phyloP scores from a whole-genome alignment of 2,888 invertebrate species.

The Saturnia pavonia region DNA sequence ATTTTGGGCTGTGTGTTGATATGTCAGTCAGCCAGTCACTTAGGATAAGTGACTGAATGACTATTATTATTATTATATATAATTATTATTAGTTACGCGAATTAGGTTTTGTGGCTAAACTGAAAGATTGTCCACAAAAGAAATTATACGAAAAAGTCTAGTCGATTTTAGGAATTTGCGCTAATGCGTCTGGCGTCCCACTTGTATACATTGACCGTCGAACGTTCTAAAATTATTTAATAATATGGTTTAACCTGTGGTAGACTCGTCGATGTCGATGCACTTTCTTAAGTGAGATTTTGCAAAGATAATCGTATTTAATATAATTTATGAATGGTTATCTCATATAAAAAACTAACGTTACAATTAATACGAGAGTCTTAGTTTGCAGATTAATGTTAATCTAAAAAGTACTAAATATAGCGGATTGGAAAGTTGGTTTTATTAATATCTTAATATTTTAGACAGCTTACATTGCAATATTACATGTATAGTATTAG shows the following conservation, averaged over 20 bases:
- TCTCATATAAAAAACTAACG: neutral
- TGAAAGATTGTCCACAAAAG: slow-evolving; percentile 54
- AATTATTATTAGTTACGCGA: slow-evolving; percentile 31
- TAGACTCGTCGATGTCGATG: slow-evolving; percentile 32
- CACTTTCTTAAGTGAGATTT: slow-evolving; percentile 19
- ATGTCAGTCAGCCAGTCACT: no score
- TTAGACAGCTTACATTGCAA: neutral
- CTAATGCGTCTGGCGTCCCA: slow-evolving; percentile 76
- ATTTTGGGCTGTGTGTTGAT: no score
- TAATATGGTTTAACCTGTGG: slow-evolving; percentile 43
- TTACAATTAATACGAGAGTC: neutral
- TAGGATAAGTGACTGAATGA: no score
- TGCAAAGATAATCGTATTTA: neutral
- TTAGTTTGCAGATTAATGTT: neutral
- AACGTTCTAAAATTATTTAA: slow-evolving; percentile 48
- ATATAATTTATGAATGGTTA: neutral
- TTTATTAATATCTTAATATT: neutral
- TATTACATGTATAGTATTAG: neutral
- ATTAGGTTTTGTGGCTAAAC: slow-evolving; percentile 45
- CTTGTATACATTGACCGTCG: slow-evolving; percentile 55
- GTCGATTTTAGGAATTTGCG: slow-evolving; percentile 65
- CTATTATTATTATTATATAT: no score
- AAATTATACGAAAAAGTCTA: slow-evolving; percentile 57
- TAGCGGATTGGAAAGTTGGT: neutral
- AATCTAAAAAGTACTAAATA: neutral